Conservation (phyloP, 2,888 invertebrate species). For the Sialis lutaria region DNA sequence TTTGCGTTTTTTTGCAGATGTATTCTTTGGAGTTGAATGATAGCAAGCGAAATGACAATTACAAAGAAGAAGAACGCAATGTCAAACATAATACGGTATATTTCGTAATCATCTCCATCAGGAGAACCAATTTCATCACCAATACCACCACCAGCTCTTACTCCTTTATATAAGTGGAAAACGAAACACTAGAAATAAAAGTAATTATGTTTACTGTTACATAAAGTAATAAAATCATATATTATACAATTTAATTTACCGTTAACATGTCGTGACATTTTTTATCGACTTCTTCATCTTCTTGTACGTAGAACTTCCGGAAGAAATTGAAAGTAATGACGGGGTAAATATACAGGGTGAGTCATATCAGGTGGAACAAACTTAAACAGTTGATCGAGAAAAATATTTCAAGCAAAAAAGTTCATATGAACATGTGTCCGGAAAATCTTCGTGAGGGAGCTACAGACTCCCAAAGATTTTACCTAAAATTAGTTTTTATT, state of each 20-base stretch:
- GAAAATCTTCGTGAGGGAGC: no score
- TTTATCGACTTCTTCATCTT: slow-evolving; percentile 83
- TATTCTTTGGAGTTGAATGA: no score
- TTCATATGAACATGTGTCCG: no score
- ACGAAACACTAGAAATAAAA: slow-evolving; percentile 83
- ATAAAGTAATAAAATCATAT: neutral
- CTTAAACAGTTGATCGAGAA: no score
- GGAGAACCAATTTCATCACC: slow-evolving; percentile 96
- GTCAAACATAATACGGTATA: slow-evolving; percentile 96
- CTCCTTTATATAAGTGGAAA: slow-evolving; percentile 98
- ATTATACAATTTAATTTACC: slow-evolving; percentile 29
- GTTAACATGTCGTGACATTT: slow-evolving; percentile 99
- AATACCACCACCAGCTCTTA: slow-evolving; percentile 96
- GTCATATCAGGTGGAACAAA: no score
- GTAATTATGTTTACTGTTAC: no score
- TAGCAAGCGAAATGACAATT: slow-evolving; percentile 95
- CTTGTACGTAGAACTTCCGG: slow-evolving; percentile 97
- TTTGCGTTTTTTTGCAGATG: no score
- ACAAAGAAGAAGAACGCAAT: slow-evolving; percentile 82
- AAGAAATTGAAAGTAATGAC: slow-evolving; percentile 99
- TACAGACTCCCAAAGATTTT: no score
- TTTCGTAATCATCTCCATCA: slow-evolving; percentile 84
- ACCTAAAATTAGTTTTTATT: no score
- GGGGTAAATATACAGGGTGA: no score
- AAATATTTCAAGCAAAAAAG: no score